Base-by-base conservation (phyloP, 30 jellyfish, hydroid and myxozoan species). In the Cassiopea xamachana region DNA sequence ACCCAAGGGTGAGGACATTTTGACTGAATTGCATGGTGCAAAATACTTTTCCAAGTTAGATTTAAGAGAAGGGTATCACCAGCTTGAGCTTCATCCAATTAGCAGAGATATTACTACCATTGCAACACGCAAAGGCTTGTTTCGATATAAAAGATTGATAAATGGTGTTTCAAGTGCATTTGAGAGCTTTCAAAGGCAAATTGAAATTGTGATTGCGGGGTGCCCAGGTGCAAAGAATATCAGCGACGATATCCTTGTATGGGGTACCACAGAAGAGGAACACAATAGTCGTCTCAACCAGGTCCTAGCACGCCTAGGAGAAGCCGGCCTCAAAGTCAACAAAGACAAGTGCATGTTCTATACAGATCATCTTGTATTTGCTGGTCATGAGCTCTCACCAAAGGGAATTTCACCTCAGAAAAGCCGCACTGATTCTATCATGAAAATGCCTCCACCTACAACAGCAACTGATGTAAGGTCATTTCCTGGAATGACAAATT, bases 91-190 rank as follows among this genome's bases (percentile, higher is more conserved):
- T 17, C 89, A 80, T 60, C 87, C 87, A 13, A 78, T 81, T 16
- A 27, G 69, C 49, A 43, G 96, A 17, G 64, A 71, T 79, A 85
- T 74, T 58, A 79, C 96, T 7, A 89, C 93, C 69, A 81, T 80
- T 72, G 84, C 93, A 7, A 89, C 92, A 18, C 92, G 72, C 69
- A 64, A 48, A 71, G 88, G 96, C 18, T 73, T 69, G 17, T 89
- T 75, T 78, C n/a, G 94, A 55, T 90, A 82, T 61, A 90, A 73
- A 48, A 61, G 94, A 15, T 64, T 90, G 19, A 51, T 1, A 55
- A 0, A 55, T 55, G 64, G 64, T 55, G 64, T 55, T 55, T 55
- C 77, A 3, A 45, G 94, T 73, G 97, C 91, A 45, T 13, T 58
- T 64, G 91, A 77, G 64, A 47, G n/a, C 17, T 91, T 84, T 68